A percentile compares a stretch with the other conserved stretches of the same genome.
Evolutionary conservation across 2,888 invertebrate genomes (phyloP).

Genomic region (Steinernema hermaphroditum): DNA sequence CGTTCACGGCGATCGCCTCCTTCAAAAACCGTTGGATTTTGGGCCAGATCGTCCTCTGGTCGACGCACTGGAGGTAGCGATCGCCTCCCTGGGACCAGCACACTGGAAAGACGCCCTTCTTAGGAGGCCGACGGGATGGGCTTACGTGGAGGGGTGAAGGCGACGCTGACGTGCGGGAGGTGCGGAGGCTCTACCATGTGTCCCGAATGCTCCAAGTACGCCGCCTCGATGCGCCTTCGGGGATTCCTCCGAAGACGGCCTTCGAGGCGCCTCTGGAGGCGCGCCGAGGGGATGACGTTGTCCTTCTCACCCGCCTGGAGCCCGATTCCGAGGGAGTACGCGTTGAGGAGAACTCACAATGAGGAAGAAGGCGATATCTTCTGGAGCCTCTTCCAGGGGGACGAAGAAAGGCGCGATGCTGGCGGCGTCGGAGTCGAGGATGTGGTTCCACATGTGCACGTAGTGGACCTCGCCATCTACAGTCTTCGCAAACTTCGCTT

Average conservation of each 20-base stretch:
- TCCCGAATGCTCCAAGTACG: not conserved
- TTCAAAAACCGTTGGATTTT: not conserved
- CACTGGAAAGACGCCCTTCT: not conserved
- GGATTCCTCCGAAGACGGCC: not conserved
- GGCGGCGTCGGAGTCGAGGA: not conserved
- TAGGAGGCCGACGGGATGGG: too few relatives aligned
- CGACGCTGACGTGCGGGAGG: not conserved
- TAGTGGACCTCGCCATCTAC: not conserved
- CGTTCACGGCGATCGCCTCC: not conserved
- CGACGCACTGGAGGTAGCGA: slow-evolving; percentile 16
- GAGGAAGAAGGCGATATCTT: not conserved
- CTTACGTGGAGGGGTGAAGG: not conserved
- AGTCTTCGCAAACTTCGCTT: not conserved
- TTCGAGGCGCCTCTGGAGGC: not conserved
- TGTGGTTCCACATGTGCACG: not conserved
- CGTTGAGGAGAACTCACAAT: not conserved
- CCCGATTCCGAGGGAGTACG: too few relatives aligned
- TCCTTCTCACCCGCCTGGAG: slow-evolving; percentile 25
- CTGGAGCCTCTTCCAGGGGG: not conserved
- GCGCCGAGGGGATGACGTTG: not conserved
- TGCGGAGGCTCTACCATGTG: slow-evolving; percentile 23
- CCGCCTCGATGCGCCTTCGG: not conserved
- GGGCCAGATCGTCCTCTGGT: slow-evolving; percentile 5
- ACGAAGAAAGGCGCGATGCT: slow-evolving; percentile 12
- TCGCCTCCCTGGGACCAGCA: slow-evolving; percentile 21